Evolutionary conservation across 2,797 vertebrate genomes (phyloP), one percentile per base, ranked within the genome.

Genomic region (Tapera naevia): DNA sequence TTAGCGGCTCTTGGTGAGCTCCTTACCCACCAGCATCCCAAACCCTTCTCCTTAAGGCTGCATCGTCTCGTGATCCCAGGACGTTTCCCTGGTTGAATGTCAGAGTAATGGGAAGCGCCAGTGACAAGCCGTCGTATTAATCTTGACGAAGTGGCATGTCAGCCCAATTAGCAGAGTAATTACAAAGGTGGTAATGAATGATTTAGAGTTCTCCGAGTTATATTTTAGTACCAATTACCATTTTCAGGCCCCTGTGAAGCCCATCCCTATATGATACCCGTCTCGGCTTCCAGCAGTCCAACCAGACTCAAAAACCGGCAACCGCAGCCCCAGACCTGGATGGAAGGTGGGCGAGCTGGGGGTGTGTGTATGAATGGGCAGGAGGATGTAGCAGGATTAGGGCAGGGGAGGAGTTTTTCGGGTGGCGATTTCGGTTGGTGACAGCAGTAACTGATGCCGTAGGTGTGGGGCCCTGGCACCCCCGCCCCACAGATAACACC

Each of bases 91-190:
- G 96, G 97, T 93, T 97, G 96, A 97, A 98, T 94, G 97, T 97
- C 97, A 98, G 97, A 97, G 97, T 97, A 97, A 96, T 95, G 97
- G 96, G 95, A 98, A 98, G 96, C 97, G 98, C 97, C 97, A 96
- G 88, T 88, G 97, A 98, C 97, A 98, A 98, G 98, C 96, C 97
- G 97, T 96, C 96, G 91, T 97, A 97, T 97, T 97, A 97, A 97
- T 97, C 97, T 97, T 95, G 97, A 98, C 98, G 98, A 99, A 99
- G 98, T 97, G 97, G 97, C 96, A 96, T 98, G 99, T 98, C 98
- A 98, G 96, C 97, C 98, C 99, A 98, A 99, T 99, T 98, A 99
- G 98, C 98, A 97, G 97, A 98, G 98, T 98, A 98, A 99, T 99
- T 99, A 99, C 98, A 98, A 86, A 98, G 98, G 98, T 97, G 98